phyloP scores from a whole-genome alignment of 2,888 invertebrate genomes.

The Mesorhabditis sp. region DNA sequence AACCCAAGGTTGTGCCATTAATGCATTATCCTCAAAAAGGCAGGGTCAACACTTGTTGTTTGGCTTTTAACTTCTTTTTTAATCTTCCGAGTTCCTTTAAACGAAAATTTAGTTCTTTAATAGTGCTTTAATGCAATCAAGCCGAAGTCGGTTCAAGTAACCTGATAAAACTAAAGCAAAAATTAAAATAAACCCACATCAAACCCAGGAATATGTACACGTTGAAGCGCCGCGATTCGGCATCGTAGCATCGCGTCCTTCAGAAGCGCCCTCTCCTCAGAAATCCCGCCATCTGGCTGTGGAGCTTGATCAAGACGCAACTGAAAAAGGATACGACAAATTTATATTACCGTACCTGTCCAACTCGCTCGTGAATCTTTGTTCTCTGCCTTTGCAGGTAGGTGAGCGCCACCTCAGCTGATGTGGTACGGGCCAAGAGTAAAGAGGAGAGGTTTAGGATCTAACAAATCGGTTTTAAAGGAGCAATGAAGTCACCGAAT shows the following conservation, averaged over 20 bases:
- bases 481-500: constrained; percentile 23
- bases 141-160: too few species aligned
- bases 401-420: constrained; percentile 25
- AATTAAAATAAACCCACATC: constrained; percentile 15
- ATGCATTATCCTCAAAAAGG: too few species aligned
- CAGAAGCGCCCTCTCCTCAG: constrained; percentile 19
- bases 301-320: neutral
- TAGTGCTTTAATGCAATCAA: too few species aligned
- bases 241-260: constrained; percentile 23
- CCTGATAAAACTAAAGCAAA: neutral
- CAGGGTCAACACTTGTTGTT: too few species aligned
- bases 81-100: too few species aligned
- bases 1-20: too few species aligned
- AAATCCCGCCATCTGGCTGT: neutral
- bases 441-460: constrained; percentile 32
- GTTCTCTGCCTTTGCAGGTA: constrained; percentile 29
- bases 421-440: constrained; percentile 31
- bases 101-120: too few species aligned
- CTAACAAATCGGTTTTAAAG: constrained; percentile 12
- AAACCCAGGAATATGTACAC: constrained; percentile 19
- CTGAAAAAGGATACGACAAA: neutral
- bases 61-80: too few species aligned
- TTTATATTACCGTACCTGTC: constrained; percentile 11
- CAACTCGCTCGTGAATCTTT: constrained; percentile 30
- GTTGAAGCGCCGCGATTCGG: constrained; percentile 21